phyloP scores from a whole-genome alignment of 2,113 vertebrate genomes.

The Struthio camelus region DNA sequence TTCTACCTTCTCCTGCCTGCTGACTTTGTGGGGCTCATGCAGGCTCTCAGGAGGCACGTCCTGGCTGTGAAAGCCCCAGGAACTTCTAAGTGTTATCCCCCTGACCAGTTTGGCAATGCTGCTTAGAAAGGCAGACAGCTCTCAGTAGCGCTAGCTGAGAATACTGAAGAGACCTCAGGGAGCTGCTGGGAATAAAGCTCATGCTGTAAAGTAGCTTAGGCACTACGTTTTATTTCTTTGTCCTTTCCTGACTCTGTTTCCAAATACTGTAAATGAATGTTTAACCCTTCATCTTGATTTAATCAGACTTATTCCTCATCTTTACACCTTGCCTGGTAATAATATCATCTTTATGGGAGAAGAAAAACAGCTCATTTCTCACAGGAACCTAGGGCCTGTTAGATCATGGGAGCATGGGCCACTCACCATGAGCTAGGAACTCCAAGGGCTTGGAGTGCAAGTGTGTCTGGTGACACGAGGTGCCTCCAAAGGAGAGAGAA shows the following conservation, averaged over 20 bases:
- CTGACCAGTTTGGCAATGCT: background rate
- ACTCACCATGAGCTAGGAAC: background rate
- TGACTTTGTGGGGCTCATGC: background rate
- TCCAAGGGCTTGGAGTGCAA: background rate
- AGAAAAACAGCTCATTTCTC: background rate
- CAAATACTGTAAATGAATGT: background rate
- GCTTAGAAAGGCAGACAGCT: background rate
- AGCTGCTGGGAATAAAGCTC: slow-evolving; percentile 6
- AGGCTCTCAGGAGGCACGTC: background rate
- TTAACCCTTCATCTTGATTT: slow-evolving; percentile 9
- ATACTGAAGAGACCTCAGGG: background rate
- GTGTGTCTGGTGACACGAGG: background rate
- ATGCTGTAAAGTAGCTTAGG: background rate
- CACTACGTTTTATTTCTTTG: background rate
- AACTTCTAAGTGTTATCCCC: background rate
- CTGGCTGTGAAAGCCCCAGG: background rate
- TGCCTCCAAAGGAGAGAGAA: background rate
- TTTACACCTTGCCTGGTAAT: background rate
- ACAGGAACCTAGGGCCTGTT: background rate
- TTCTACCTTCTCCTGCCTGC: background rate
- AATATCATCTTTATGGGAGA: background rate
- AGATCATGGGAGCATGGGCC: background rate
- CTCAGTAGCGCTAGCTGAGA: background rate
- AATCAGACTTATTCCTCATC: slow-evolving; percentile 4
- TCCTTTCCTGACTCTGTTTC: background rate